A percentile compares a stretch with the other conserved stretches of the same genome.
Evolutionary conservation across 1,140 invertebrate species (phyloP).

Genomic region (Camponotus vicinus): DNA sequence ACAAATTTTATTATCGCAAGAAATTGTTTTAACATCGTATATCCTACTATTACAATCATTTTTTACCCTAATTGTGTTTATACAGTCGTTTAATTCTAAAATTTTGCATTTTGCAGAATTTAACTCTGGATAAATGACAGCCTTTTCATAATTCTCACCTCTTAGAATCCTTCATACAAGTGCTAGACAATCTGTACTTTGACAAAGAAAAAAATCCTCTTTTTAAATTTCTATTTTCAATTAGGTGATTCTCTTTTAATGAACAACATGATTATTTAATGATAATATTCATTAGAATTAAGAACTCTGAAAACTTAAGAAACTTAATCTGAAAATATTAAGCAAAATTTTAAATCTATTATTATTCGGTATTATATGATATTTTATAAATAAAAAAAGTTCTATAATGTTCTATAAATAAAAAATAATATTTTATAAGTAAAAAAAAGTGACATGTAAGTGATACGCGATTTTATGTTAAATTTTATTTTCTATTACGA

Average conservation of each 20-base stretch:
- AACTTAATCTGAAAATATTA: not conserved
- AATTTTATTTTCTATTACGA: not conserved
- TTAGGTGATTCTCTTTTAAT: not conserved
- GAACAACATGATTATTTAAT: not conserved
- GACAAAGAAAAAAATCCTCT: not conserved
- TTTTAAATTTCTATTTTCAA: conserved; percentile 1
- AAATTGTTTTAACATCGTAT: conserved; percentile 7
- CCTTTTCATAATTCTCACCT: not conserved
- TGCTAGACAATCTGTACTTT: not conserved
- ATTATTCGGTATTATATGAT: not conserved
- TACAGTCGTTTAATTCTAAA: not conserved
- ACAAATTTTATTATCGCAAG: conserved; percentile 22
- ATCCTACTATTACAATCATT: conserved; percentile 33
- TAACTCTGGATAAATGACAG: not conserved
- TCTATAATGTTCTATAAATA: not conserved
- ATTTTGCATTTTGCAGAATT: not conserved
- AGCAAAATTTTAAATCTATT: conserved; percentile 1
- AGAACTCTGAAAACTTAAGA: not conserved
- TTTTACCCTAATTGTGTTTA: not conserved
- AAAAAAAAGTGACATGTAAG: not conserved
- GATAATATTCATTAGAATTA: not conserved
- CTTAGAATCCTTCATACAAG: not conserved
- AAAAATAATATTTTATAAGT: not conserved
- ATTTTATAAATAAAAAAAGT: not conserved
- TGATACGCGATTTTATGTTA: conserved; percentile 4